Base-by-base conservation (phyloP, 2,113 vertebrate species). In the Tachuris rubrigastra region DNA sequence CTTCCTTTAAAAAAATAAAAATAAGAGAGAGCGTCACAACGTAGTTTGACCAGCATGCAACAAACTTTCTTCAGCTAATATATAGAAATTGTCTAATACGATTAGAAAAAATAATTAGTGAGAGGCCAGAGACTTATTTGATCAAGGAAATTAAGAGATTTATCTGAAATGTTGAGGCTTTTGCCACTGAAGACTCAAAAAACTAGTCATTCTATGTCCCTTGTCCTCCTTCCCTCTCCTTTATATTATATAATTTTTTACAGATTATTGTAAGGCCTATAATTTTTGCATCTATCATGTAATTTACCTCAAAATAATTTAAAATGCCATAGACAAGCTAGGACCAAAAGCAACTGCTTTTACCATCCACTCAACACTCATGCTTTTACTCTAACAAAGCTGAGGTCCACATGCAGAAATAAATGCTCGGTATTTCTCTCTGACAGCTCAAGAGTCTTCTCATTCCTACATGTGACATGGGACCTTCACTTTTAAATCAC, bases 11-110 rank as follows among this genome's bases (percentile, higher is more conserved):
- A 49, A n/a, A 95, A 97, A 85, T 35, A 60, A 91, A 93, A 92
- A 53, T n/a, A 65, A 88, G 88, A 96, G 88, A 89, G 92, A 75
- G 91, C 41, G 93, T 89, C 96, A 97, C 96, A 94, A 97, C 96
- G 63, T 74, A 65, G 87, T 96, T 96, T 91, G 96, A 97, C 95
- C 95, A 80, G 95, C 97, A 98, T 98, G 98, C 97, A 98, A 97
- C 95, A 96, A 96, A 95, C 95, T 95, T 97, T 81, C 90, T 53
- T 42, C 58, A 87, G 95, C 87, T 95, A 96, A 91, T 94, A 97
- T 90, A 95, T 52, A 96, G 96, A 96, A 96, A 93, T 82, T 94
- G 60, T 37, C 77, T 93, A 96, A 94, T 96, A 96, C 69, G 0
- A 94, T 88, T 86, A 93, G 85, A 96, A 97, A 97, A 96, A 92